phyloP scores from a whole-genome alignment of 2,888 invertebrate species.

The Tetragnatha montana region DNA sequence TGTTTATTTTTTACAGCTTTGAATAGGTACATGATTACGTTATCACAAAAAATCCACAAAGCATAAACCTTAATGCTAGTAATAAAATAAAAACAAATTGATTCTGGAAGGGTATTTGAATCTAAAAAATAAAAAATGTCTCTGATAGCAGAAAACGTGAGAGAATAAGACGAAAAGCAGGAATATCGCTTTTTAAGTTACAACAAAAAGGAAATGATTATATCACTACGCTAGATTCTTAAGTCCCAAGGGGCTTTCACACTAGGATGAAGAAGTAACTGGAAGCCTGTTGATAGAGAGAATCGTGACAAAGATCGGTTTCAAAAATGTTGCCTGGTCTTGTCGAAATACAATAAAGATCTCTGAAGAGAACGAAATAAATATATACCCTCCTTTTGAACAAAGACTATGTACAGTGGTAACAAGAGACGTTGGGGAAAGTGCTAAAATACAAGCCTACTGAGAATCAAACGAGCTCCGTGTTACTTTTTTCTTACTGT shows the following conservation, averaged over 20 bases:
- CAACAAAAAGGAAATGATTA: constrained; percentile 20
- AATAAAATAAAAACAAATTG: neutral
- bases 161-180: neutral
- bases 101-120: neutral
- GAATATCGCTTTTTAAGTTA: neutral
- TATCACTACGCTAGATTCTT: constrained; percentile 7
- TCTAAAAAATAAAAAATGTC: neutral
- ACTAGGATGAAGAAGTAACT: neutral
- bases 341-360: constrained; percentile 25
- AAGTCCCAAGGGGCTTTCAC: neutral
- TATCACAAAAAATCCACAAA: too few species aligned
- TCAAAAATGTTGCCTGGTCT: neutral
- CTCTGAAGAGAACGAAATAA: neutral
- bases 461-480: neutral
- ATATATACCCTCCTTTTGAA: neutral
- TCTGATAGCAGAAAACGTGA: neutral
- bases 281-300: constrained; percentile 19
- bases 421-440: neutral
- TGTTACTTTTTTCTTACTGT: too few species aligned
- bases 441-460: neutral
- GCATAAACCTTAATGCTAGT: too few species aligned
- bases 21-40: too few species aligned
- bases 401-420: neutral
- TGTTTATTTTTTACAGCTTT: too few species aligned
- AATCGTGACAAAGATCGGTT: constrained; percentile 21